Conservation (phyloP, 2,113 vertebrate genomes). For the Prinia subflava region DNA sequence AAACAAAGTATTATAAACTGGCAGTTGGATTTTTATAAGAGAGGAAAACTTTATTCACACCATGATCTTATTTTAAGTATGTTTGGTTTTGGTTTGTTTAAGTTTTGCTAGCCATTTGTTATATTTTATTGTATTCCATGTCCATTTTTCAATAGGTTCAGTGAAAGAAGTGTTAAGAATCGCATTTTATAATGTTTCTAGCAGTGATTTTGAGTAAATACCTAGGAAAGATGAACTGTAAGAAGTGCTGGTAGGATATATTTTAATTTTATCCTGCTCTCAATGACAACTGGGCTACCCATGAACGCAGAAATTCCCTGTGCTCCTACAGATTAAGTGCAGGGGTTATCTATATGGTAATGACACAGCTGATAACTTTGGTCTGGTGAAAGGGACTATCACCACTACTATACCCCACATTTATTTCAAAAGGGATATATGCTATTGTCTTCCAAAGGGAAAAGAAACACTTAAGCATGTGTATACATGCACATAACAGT, state of each 20-base stretch:
- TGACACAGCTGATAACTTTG: not conserved
- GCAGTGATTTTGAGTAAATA: not conserved
- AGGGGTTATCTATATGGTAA: not conserved
- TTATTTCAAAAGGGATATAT: not conserved
- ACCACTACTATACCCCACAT: too few species aligned
- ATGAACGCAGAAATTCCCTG: not conserved
- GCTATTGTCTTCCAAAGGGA: not conserved
- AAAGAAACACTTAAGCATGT: rapidly evolving
- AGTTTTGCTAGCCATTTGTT: not conserved
- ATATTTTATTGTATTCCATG: not conserved
- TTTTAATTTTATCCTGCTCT: not conserved
- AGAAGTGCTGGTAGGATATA: not conserved
- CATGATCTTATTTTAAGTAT: not conserved
- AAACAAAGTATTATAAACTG: not conserved
- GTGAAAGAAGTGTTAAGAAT: not conserved
- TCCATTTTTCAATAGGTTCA: not conserved
- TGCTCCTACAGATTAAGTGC: not conserved
- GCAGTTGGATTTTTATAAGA: not conserved
- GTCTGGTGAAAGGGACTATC: not conserved
- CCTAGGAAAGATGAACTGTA: not conserved
- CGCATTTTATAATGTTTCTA: not conserved
- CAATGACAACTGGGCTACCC: not conserved
- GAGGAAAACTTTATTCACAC: not conserved
- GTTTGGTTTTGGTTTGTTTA: not conserved
- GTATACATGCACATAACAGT: not conserved